Base-by-base conservation (phyloP, 2,113 vertebrate species). In the Arenaria interpres region DNA sequence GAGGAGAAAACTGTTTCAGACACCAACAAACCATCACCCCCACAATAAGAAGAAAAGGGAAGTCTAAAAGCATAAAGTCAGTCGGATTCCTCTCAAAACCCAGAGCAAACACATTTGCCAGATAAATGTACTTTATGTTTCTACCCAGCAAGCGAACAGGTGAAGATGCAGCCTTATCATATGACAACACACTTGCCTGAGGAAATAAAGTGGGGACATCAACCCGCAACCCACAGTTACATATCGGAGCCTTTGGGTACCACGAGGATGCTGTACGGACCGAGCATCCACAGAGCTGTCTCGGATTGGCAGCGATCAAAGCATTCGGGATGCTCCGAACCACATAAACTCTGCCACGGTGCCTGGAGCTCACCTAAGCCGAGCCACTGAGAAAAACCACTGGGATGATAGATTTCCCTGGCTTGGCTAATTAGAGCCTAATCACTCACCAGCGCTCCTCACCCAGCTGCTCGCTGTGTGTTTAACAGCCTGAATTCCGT, bases 361-460 rank as follows among this genome's bases (percentile, higher is more conserved):
- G 27, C 57, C 82, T 79, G 75, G n/a, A 85, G 51, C 35, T 90
- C 57, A 22, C 25, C 56, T 60, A 39, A 69, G 33, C 17, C 0
- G 1, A 85, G 45, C 41, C 41, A 69, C 37, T 24, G 51, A 88
- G 39, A 68, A 53, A 48, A 50, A 76, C 18, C 39, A 46, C 33
- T 37, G 4, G 1, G 35, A 71, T 79, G 78, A 75, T 10, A 7
- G 21, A 90, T 85, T 77, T 82, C 66, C 72, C 54, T 67, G 50
- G 54, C 50, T 80, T 77, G 46, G 43, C 88, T 87, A 90, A 90
- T 86, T 76, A 73, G 57, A 71, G 14, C 32, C 50, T 93, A 85
- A 83, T 46, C 82, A 93, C n/a, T 54, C 79, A 45, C 25, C 48
- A 35, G 71, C 32, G 48, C 53, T 90, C 83, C 67, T 64, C 83